Percentiles rank a stretch among this genome's conserved stretches.
phyloP scores from a whole-genome alignment of 2,797 vertebrate species.

The Chaetodon trifasciatus region DNA sequence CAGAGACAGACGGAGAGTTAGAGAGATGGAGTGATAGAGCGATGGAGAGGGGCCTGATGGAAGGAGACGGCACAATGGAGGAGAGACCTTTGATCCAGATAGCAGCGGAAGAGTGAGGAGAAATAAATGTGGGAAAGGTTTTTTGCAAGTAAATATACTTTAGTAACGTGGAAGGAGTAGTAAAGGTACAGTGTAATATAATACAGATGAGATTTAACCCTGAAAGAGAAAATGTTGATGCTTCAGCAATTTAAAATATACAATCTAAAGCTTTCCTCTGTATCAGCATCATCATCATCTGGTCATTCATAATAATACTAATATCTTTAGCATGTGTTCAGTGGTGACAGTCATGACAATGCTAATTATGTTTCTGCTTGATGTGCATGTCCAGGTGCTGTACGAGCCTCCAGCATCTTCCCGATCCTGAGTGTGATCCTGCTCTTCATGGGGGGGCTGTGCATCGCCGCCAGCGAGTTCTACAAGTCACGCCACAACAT shows the following conservation, averaged over 20 bases:
- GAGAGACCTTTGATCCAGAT: conserved; percentile 21
- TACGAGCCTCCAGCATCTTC: conserved; percentile 97
- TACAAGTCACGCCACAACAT: conserved; percentile 99
- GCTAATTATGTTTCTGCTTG: conserved; percentile 7
- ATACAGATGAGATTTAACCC: neutral
- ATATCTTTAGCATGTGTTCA: neutral
- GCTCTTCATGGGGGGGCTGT: conserved; percentile 98
- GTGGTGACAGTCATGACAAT: conserved; percentile 15
- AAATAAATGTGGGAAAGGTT: neutral
- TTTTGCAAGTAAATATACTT: neutral
- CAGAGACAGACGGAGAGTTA: conserved; percentile 19
- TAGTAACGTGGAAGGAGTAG: neutral
- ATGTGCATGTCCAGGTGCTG: conserved; percentile 88
- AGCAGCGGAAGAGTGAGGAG: neutral
- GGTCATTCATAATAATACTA: neutral
- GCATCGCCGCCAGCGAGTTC: conserved; percentile 98
- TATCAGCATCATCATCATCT: neutral
- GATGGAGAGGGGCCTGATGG: conserved; percentile 19
- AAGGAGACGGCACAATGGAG: conserved; percentile 21
- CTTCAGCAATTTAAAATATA: neutral
- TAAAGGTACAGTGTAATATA: too few species aligned
- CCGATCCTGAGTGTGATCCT: conserved; percentile 98
- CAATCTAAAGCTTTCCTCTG: neutral
- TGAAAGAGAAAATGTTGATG: neutral
- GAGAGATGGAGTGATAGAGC: conserved; percentile 41